A percentile compares a stretch with the other conserved stretches of the same genome.
Evolutionary conservation across 2,113 vertebrate genomes (phyloP).

Genomic region (Centrocercus urophasianus): DNA sequence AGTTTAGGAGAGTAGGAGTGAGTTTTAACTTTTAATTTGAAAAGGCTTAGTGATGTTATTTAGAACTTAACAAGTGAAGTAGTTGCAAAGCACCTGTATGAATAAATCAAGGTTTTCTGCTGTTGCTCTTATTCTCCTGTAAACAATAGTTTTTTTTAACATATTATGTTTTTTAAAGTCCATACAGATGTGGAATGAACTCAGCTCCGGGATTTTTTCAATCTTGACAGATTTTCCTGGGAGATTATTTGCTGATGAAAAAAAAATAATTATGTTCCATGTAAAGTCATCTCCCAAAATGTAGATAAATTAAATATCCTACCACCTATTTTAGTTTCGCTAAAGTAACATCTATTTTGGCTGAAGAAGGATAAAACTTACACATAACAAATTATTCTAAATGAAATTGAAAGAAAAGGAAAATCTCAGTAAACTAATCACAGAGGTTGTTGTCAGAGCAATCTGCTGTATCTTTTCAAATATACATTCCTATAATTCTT

Average conservation of each 20-base stretch:
- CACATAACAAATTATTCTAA: not conserved
- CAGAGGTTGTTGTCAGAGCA: not conserved
- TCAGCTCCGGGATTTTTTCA: not conserved
- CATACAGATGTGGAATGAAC: not conserved
- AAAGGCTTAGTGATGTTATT: not conserved
- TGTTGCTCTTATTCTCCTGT: not conserved
- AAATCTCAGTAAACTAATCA: not conserved
- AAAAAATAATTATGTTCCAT: not conserved
- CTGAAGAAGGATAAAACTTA: not conserved
- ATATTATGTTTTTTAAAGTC: not conserved
- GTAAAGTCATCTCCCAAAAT: not conserved
- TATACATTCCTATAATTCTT: not conserved
- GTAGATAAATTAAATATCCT: not conserved
- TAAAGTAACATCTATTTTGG: not conserved
- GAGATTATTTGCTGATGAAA: not conserved
- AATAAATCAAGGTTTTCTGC: not conserved
- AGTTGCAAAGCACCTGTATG: not conserved
- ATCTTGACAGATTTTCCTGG: not conserved
- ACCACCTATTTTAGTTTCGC: not conserved
- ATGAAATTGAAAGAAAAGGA: not conserved
- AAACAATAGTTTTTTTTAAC: not conserved
- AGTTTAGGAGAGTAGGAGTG: not conserved
- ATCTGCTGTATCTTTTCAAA: not conserved
- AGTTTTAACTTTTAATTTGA: not conserved
- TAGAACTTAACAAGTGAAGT: not conserved